Evolutionary conservation across 2,797 vertebrate genomes (phyloP).

Genomic region (Macropus fuliginosus): DNA sequence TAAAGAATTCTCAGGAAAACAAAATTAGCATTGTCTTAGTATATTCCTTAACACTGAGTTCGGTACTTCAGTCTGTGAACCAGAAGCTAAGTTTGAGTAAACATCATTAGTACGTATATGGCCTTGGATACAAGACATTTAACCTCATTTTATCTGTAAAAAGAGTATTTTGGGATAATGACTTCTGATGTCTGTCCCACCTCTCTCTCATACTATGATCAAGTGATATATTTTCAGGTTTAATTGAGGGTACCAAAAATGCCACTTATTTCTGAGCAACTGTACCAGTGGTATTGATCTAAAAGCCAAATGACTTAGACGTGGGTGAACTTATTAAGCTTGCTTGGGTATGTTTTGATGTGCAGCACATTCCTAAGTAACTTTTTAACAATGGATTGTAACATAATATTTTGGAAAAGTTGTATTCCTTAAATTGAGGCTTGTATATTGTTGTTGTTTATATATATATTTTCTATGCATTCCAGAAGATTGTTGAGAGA

Average conservation of each 20-base stretch:
- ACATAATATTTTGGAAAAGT: slow-evolving; percentile 42
- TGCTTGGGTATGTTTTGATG: not conserved
- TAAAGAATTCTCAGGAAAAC: not conserved
- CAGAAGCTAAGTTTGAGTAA: not conserved
- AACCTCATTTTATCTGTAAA: not conserved
- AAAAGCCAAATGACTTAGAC: not conserved
- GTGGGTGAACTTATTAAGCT: not conserved
- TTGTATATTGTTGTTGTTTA: slow-evolving; percentile 30
- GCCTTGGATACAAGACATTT: not conserved
- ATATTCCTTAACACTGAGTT: not conserved
- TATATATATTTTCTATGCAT: slow-evolving; percentile 1
- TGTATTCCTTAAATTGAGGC: not conserved
- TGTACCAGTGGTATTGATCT: not conserved
- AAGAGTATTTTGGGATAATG: not conserved
- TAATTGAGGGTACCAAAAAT: not conserved
- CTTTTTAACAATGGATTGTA: slow-evolving; percentile 31
- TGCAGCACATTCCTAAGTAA: not conserved
- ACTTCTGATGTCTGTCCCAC: not conserved
- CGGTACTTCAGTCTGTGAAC: not conserved
- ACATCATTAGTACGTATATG: not conserved
- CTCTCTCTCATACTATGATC: not conserved
- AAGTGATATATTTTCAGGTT: not conserved
- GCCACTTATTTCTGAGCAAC: not conserved
- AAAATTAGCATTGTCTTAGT: not conserved
- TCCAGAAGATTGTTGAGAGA: slow-evolving; percentile 31